Evolutionary conservation across 2,113 vertebrate genomes (phyloP), one percentile per base, ranked within the genome.

Genomic region (Takifugu flavidus): DNA sequence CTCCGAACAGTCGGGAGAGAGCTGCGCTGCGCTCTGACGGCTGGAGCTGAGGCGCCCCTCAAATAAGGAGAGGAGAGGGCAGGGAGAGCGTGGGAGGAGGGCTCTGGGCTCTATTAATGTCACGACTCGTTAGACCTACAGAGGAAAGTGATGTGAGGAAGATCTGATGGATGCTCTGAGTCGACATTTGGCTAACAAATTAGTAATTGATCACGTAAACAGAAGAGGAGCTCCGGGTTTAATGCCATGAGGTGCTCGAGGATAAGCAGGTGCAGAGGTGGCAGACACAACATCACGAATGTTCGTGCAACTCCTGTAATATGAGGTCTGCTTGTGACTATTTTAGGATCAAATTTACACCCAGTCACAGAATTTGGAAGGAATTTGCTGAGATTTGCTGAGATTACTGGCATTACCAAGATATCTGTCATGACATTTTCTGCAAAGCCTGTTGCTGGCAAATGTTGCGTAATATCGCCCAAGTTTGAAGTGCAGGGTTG

Each of bases 41-140:
- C 20, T 25, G 67, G 62, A 74, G 75, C 73, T 7, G 67, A 73
- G 74, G 47, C 62, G 69, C 64, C 53, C 76, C 82, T 85, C 69
- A 54, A 65, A 83, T 86, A 87, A 52, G 61, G 72, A 59, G 77
- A 62, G 74, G 62, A 70, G 76, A 70, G 80, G 78, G 74, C 74
- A 67, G 77, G 57, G 8, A 49, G 25, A 12, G 83, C 69, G 83
- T 84, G 79, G 88, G 88, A 78, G 86, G 85, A 70, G 56, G 72
- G 62, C 80, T 65, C 53, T 6, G 10, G 81, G 82, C 75, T 72
- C 49, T 4, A 27, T 56, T 70, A 28, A n/a, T 87, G 87, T 86
- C 87, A 85, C 60, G 82, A 84, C 67, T 86, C 84, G 77, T 89
- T 86, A 85, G 62, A 77, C 70, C 72, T 44, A 62, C 25, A 25